These are phyloP conservation scores for Gracilinanus agilis DNA, from an alignment of 2,113 vertebrate genomes.

Conservation along the genomic window DNA sequence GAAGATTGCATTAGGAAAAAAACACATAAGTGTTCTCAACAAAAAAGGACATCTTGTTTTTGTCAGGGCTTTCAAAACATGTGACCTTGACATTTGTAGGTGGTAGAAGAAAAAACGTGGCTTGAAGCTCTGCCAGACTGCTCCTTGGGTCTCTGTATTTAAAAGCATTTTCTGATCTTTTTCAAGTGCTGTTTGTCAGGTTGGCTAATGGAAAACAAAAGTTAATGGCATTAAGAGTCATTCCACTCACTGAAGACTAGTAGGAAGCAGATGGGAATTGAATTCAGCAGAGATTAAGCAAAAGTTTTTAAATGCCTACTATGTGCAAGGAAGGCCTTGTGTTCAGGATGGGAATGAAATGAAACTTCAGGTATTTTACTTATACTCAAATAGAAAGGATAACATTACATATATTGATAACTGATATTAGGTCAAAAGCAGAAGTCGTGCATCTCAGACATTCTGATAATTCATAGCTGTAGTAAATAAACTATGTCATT, in stretches of 20 bases:
- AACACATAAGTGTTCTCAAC: neutral
- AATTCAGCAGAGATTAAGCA: conserved; percentile 58
- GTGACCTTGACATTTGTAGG: conserved; percentile 58
- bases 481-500: neutral
- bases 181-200: conserved; percentile 56
- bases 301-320: conserved; percentile 63
- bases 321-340: conserved; percentile 3
- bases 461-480: neutral
- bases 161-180: conserved; percentile 56
- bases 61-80: conserved; percentile 63
- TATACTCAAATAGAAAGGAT: neutral
- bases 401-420: neutral
- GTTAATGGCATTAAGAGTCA: conserved; percentile 34
- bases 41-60: conserved; percentile 58
- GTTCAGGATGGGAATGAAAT: neutral
- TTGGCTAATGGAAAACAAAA: conserved; percentile 72
- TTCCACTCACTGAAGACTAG: conserved; percentile 62
- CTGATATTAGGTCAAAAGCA: neutral
- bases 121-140: conserved; percentile 34
- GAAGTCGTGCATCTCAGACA: neutral
- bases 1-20: conserved; percentile 60
- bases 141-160: conserved; percentile 53
- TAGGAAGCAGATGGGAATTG: conserved; percentile 75
- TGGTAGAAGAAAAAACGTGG: conserved; percentile 40
- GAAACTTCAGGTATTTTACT: neutral